Evolutionary conservation across 1,140 invertebrate genomes (phyloP).

Genomic region (Macrotrachela quadricornifera): DNA sequence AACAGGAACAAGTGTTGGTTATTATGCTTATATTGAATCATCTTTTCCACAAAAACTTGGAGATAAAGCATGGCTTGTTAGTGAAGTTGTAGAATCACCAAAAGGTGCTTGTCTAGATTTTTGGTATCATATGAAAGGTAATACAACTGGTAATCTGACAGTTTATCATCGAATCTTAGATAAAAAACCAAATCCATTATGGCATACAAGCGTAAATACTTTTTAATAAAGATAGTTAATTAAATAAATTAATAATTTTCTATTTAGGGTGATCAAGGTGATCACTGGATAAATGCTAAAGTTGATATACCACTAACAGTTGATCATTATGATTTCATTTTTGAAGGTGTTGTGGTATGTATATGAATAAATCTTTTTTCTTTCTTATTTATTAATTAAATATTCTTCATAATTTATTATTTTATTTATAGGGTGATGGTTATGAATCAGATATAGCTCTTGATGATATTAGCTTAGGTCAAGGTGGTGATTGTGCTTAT

Average conservation of each 20-base stretch:
- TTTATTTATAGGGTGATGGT: neutral
- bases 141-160: neutral
- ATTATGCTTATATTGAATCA: slow-evolving; percentile 20
- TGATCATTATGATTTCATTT: slow-evolving; percentile 1
- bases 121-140: slow-evolving; percentile 18
- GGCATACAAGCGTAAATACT: slow-evolving; percentile 1
- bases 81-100: slow-evolving; percentile 9
- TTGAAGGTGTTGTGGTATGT: neutral
- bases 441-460: neutral
- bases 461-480: neutral
- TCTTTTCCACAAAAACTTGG: neutral
- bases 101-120: slow-evolving; percentile 1
- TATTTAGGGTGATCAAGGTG: neutral
- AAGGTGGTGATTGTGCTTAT: slow-evolving; percentile 4
- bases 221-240: neutral
- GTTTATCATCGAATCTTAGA: neutral
- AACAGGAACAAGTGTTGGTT: neutral
- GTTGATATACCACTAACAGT: neutral
- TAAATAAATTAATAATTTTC: neutral
- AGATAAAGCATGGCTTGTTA: slow-evolving; percentile 5
- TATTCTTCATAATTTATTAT: no score
- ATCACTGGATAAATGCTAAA: slow-evolving; percentile 1
- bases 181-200: neutral
- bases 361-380: no score
- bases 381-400: no score